Conservation (phyloP, 2,113 vertebrate species). For the Megaptera novaeangliae region DNA sequence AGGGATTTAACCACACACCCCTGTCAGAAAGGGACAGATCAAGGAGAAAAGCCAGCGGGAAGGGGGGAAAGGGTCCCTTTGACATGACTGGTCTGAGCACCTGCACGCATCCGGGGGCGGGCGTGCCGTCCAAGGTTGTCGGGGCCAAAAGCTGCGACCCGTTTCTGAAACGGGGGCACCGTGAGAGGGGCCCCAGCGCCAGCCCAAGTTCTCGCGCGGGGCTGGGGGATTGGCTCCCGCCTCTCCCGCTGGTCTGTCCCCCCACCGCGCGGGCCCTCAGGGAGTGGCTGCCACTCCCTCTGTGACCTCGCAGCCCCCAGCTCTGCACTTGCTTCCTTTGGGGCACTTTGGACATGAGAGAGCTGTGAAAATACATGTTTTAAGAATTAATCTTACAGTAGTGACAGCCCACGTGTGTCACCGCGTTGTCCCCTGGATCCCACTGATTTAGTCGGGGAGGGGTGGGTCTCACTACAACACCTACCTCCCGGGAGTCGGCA, state of each 20-base stretch:
- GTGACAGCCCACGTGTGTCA: background rate
- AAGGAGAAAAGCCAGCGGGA: background rate
- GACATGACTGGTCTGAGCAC: background rate
- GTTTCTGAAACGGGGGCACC: background rate
- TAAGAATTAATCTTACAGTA: background rate
- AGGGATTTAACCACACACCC: no score
- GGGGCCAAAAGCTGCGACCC: background rate
- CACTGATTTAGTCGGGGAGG: background rate
- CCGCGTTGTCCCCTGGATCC: background rate
- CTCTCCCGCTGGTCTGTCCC: background rate
- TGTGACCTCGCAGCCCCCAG: no score
- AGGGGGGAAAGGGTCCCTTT: background rate
- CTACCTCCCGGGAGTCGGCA: background rate
- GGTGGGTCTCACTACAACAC: fast-evolving
- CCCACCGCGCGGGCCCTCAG: background rate
- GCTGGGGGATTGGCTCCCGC: background rate
- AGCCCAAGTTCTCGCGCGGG: no score
- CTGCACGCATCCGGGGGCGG: fast-evolving
- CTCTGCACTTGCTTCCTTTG: background rate
- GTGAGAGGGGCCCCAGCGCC: background rate
- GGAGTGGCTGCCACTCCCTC: fast-evolving
- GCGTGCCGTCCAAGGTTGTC: background rate
- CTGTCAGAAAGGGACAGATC: background rate
- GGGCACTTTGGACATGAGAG: background rate
- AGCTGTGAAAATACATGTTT: background rate